Evolutionary conservation across 2,113 vertebrate species (phyloP), one percentile per base, ranked within the genome.

Genomic region (Sclerurus mexicanus): DNA sequence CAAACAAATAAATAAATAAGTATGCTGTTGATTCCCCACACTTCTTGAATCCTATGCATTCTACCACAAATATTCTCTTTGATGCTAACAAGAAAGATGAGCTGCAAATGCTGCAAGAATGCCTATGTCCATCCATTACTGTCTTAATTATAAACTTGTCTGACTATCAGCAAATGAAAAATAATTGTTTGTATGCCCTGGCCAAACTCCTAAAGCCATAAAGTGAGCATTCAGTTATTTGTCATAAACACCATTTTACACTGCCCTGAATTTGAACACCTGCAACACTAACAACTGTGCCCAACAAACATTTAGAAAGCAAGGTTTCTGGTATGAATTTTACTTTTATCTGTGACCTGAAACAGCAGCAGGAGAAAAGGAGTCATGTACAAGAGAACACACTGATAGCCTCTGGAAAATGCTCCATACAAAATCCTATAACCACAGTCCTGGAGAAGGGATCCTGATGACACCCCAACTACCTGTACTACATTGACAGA

Each of bases 1-100:
- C 39, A 79, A 56, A 49, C 10, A 49, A 49, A 63, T 81, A 67
- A 46, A 58, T 12, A 49, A 47, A 81, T 31, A 35, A 71, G 15
- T 55, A 44, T 52, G 60, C 40, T 90, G 23, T 52, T 89, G 82
- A 80, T 85, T 77, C 60, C 84, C 76, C 52, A 67, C 47, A 56
- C 39, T 89, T 75, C 78, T 11, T 2, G 4, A 64, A 77, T 92
- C 64, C 59, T 73, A 53, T 83, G 72, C 12, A 7, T 90, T 88
- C 68, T n/a, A 94, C 64, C 55, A 94, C 79, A 90, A 83, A 86
- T 90, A 86, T 77, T 93, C 87, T 69, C 92, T 90, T 96, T 90
- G 68, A 96, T 92, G 68, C 85, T 86, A 77, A 47, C 47, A 63
- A 88, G 90, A 90, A 90, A 83, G 93, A 91, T 33, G 59, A 90